phyloP scores from a whole-genome alignment of 1,140 invertebrate genomes.

The Calliphora vicina region DNA sequence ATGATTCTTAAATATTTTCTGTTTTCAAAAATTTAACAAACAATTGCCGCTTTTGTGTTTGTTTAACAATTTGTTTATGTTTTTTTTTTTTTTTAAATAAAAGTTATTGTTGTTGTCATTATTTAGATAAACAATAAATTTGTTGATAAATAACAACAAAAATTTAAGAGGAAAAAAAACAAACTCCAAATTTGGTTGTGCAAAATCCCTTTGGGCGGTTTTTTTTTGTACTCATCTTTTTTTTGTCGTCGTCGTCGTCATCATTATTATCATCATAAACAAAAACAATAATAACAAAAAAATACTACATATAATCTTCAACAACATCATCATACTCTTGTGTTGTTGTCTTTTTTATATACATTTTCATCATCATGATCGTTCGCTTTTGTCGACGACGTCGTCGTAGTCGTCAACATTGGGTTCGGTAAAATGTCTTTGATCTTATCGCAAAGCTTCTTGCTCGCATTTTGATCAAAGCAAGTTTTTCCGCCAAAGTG shows the following conservation, averaged over 20 bases:
- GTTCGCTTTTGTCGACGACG: not conserved
- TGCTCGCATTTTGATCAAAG: conserved; percentile 64
- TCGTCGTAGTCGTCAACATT: conserved; percentile 30
- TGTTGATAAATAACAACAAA: not conserved
- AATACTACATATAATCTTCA: too few relatives aligned
- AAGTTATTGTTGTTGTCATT: not conserved
- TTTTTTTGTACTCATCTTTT: not conserved
- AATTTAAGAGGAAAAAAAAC: too few relatives aligned
- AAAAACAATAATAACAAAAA: not conserved
- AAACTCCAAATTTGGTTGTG: not conserved
- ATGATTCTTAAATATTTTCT: not conserved
- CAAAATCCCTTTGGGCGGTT: not conserved
- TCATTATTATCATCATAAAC: not conserved
- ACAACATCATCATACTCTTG: not conserved
- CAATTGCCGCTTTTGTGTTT: not conserved
- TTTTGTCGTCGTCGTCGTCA: not conserved
- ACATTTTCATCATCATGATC: not conserved
- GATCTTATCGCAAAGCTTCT: conserved; percentile 64
- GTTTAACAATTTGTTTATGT: not conserved
- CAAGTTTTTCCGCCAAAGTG: conserved; percentile 61
- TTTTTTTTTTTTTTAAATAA: not conserved
- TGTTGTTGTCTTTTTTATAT: not conserved
- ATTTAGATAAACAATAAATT: not conserved
- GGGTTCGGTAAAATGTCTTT: conserved; percentile 60
- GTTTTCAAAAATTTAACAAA: not conserved